Evolutionary conservation across 2,888 invertebrate genomes (phyloP).

Genomic region (Perithous albicinctus): DNA sequence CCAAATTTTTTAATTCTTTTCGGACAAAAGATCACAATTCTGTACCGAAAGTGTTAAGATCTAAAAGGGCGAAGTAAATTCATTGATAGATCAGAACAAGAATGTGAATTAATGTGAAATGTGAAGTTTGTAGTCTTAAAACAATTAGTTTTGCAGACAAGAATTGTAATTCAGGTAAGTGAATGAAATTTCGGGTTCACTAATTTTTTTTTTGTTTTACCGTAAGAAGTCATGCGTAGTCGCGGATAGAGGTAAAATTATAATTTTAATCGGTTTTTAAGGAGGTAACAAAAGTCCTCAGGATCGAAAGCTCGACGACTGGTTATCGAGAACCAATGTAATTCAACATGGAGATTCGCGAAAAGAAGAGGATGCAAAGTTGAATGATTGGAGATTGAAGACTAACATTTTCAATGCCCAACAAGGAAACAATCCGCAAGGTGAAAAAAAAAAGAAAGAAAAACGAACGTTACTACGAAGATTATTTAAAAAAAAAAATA

Average conservation of each 20-base stretch:
- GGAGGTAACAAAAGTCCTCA: constrained; percentile 33
- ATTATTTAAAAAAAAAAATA: background rate
- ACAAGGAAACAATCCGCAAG: constrained; percentile 61
- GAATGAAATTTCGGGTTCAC: background rate
- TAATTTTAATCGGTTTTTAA: constrained; percentile 49
- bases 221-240: background rate
- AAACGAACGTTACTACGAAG: background rate
- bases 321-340: constrained; percentile 67
- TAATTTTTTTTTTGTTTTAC: too few relatives aligned
- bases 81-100: background rate
- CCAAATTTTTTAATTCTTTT: background rate
- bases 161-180: constrained; percentile 33
- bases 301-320: constrained; percentile 68
- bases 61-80: too few relatives aligned
- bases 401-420: constrained; percentile 69
- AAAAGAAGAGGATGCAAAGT: constrained; percentile 69
- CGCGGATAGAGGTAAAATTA: background rate
- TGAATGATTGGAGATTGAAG: constrained; percentile 73
- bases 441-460: constrained; percentile 55
- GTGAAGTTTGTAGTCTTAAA: constrained; percentile 25
- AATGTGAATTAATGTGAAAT: constrained; percentile 13
- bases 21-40: background rate
- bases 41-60: background rate
- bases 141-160: constrained; percentile 12
- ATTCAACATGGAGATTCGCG: constrained; percentile 67